These are phyloP conservation scores for Guaruba guarouba DNA, from an alignment of 2,113 vertebrate genomes.

Conservation along the genomic window DNA sequence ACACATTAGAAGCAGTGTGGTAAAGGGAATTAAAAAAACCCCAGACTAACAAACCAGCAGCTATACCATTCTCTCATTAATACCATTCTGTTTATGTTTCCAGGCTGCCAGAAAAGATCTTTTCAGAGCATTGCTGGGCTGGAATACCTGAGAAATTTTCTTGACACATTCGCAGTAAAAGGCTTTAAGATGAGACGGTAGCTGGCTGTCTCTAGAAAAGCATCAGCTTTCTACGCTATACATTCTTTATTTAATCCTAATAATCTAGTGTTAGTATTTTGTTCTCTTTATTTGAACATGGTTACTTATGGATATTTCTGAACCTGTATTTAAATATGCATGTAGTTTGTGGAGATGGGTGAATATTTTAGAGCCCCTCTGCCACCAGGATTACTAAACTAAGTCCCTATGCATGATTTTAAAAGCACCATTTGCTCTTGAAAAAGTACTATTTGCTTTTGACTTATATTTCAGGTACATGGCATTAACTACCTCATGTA, in stretches of 20 bases:
- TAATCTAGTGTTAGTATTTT: neutral
- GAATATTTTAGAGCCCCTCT: neutral
- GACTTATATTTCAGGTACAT: neutral
- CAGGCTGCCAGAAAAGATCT: neutral
- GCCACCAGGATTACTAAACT: neutral
- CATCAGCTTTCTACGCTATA: accelerated
- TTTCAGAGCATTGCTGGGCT: neutral
- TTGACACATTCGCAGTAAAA: neutral
- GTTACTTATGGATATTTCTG: neutral
- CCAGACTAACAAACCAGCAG: neutral
- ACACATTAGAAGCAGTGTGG: neutral
- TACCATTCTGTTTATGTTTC: neutral
- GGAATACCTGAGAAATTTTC: neutral
- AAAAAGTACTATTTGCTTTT: neutral
- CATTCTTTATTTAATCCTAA: neutral
- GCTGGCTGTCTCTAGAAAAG: neutral
- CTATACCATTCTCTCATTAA: neutral
- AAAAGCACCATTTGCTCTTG: neutral
- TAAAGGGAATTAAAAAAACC: neutral
- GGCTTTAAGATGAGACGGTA: neutral
- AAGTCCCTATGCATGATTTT: neutral
- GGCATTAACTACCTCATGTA: neutral
- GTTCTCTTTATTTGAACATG: neutral
- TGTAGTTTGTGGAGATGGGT: neutral
- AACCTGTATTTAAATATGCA: neutral